Evolutionary conservation across 2,113 vertebrate genomes (phyloP).

Genomic region (Gopherus evgoodei): DNA sequence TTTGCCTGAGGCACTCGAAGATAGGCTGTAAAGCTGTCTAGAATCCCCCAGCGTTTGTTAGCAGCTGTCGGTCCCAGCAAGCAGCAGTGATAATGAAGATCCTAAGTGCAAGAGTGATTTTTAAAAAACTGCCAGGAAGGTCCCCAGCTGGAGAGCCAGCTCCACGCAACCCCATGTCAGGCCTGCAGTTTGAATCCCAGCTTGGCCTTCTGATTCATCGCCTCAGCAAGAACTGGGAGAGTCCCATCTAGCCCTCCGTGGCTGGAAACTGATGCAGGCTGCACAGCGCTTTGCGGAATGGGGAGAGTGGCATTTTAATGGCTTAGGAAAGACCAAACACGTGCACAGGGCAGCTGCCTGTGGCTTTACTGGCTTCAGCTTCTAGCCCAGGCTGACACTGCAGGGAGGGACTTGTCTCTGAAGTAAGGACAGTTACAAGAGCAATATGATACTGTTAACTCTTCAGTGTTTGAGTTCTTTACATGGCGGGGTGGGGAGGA

Average conservation of each 20-base stretch:
- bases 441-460: background rate
- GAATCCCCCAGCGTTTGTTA: conserved; percentile 48
- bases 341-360: background rate
- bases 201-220: background rate
- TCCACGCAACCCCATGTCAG: background rate
- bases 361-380: background rate
- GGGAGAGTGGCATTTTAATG: background rate
- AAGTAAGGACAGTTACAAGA: background rate
- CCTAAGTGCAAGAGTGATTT: conserved; percentile 26
- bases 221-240: background rate
- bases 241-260: background rate
- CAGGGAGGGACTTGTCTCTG: background rate
- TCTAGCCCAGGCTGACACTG: conserved; percentile 5
- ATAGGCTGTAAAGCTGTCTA: conserved; percentile 24
- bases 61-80: conserved; percentile 61
- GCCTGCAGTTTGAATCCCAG: background rate
- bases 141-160: background rate
- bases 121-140: background rate
- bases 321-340: background rate
- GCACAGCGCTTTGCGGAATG: background rate
- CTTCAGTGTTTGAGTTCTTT: background rate
- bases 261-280: background rate
- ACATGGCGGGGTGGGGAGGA: fast-evolving
- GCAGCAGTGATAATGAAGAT: conserved; percentile 28
- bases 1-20: conserved; percentile 34